A percentile compares a stretch with the other conserved stretches of the same genome.
Evolutionary conservation across 2,113 vertebrate species (phyloP).

Genomic region (Malurus alboscapulatus): DNA sequence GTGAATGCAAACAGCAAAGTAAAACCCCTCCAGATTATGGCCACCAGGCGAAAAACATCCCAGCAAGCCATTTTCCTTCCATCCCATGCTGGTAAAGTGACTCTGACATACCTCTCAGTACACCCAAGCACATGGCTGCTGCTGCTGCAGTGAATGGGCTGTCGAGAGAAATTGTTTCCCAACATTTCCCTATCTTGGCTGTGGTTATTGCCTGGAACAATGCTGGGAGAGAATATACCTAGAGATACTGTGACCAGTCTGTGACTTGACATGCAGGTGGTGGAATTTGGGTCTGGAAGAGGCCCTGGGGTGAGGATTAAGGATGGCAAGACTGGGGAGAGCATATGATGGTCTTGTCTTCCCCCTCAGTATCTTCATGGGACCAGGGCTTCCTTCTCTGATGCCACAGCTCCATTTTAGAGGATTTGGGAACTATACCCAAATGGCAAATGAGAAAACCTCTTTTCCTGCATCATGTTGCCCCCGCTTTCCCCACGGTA

Average conservation of each 20-base stretch:
- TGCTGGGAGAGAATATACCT: neutral
- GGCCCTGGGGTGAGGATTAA: neutral
- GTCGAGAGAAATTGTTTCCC: neutral
- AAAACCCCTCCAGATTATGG: fast-evolving
- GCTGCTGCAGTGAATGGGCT: neutral
- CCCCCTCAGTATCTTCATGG: neutral
- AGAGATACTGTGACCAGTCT: fast-evolving
- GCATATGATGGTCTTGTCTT: fast-evolving
- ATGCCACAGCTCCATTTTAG: neutral
- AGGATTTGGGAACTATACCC: neutral
- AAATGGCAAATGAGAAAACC: neutral
- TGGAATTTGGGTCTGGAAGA: neutral
- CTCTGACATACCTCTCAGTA: neutral
- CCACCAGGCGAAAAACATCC: neutral
- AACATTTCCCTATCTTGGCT: neutral
- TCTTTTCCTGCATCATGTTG: neutral
- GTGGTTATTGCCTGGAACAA: neutral
- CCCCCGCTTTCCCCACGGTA: neutral
- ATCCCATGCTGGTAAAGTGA: neutral
- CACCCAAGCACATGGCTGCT: fast-evolving
- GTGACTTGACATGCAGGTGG: neutral
- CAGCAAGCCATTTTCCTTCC: neutral
- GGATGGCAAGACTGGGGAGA: neutral
- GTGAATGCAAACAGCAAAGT: neutral
- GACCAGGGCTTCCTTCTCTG: neutral